Evolutionary conservation across 2,797 vertebrate species (phyloP).

Genomic region (Semaprochilodus insignis): DNA sequence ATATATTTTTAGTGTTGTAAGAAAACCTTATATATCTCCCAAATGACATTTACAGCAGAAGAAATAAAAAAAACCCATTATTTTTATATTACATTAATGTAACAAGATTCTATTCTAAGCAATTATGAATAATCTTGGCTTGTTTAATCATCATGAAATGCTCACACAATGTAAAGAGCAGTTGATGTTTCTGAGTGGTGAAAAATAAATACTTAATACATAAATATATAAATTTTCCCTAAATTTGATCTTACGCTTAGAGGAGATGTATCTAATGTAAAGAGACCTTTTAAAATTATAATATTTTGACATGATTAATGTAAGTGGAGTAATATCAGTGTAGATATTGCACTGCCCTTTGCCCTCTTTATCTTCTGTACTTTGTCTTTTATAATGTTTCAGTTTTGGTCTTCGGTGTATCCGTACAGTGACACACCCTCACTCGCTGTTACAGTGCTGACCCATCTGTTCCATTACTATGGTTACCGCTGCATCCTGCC

Average conservation of each 20-base stretch:
- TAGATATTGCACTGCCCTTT: background rate
- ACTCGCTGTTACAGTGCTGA: background rate
- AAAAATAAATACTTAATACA: too few species aligned
- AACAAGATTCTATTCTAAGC: too few species aligned
- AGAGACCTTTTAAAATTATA: background rate
- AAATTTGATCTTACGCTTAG: too few species aligned
- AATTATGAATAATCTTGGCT: too few species aligned
- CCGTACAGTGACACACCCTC: conserved; percentile 22
- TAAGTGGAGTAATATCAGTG: too few species aligned
- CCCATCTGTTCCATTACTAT: conserved; percentile 49
- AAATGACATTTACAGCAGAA: background rate
- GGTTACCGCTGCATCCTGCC: conserved; percentile 24
- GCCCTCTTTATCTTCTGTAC: background rate
- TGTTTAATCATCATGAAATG: too few species aligned
- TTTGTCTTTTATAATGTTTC: background rate
- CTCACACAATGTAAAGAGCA: too few species aligned
- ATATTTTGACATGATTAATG: background rate
- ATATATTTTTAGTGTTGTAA: background rate
- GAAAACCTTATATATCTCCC: background rate
- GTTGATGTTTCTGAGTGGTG: too few species aligned
- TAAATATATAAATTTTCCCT: too few species aligned
- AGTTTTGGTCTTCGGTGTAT: background rate
- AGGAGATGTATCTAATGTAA: too few species aligned
- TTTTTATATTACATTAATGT: too few species aligned
- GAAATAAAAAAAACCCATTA: too few species aligned